These are phyloP conservation scores for Cataglyphis albicans DNA, from an alignment of 2,888 invertebrate species.

Conservation along the genomic window DNA sequence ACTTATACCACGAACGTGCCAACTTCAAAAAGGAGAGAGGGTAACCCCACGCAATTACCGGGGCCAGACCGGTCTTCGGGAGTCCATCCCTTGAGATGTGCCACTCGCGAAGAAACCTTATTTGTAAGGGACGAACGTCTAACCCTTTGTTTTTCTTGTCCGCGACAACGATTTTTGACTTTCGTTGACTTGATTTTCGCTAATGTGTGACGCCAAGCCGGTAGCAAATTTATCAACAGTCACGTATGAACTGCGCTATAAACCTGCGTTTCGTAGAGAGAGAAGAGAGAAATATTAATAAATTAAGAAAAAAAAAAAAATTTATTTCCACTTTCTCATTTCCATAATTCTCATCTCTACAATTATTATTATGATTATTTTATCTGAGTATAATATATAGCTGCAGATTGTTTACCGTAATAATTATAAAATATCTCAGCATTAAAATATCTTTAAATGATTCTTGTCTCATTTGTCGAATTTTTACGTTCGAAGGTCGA, in stretches of 20 bases:
- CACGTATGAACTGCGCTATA: too few species aligned
- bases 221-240: slow-evolving; percentile 11
- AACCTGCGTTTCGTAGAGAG: too few species aligned
- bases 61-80: slow-evolving; percentile 54
- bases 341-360: neutral
- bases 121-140: slow-evolving; percentile 40
- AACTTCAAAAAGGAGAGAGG: slow-evolving; percentile 69
- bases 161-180: slow-evolving; percentile 29
- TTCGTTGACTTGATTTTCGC: neutral
- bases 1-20: slow-evolving; percentile 74
- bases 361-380: neutral
- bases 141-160: slow-evolving; percentile 52
- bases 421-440: neutral
- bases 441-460: neutral
- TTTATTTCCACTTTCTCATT: neutral
- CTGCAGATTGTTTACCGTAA: neutral
- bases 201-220: neutral
- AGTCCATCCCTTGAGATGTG: slow-evolving; percentile 36
- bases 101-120: slow-evolving; percentile 50
- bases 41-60: slow-evolving; percentile 68
- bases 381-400: neutral
- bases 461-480: neutral
- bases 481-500: neutral
- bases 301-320: neutral
- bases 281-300: too few species aligned